phyloP scores from a whole-genome alignment of 2,113 vertebrate species.

The Cyprinodon brontotheroides region DNA sequence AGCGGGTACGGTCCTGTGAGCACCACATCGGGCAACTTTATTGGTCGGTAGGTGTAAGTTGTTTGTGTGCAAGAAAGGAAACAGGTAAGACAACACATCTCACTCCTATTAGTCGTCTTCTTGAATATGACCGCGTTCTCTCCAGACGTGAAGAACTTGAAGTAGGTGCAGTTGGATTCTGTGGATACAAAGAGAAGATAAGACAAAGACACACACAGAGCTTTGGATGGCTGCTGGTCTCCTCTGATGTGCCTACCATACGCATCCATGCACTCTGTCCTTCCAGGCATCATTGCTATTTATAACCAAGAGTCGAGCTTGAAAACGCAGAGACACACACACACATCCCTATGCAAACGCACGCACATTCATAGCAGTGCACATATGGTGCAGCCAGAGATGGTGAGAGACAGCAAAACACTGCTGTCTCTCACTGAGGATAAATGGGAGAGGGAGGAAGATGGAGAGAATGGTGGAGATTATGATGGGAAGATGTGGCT shows the following conservation, averaged over 20 bases:
- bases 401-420: slow-evolving; percentile 48
- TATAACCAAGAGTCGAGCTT: slow-evolving; percentile 64
- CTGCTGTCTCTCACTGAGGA: slow-evolving; percentile 4
- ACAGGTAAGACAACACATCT: slow-evolving; percentile 47
- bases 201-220: slow-evolving; percentile 29
- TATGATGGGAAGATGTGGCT: slow-evolving; percentile 9
- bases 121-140: slow-evolving; percentile 88
- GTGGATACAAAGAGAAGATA: slow-evolving; percentile 49
- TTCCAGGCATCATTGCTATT: slow-evolving; percentile 72
- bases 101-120: slow-evolving; percentile 88
- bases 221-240: slow-evolving; percentile 53
- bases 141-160: slow-evolving; percentile 91
- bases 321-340: slow-evolving; percentile 49
- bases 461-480: slow-evolving; percentile 31
- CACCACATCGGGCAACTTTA: slow-evolving; percentile 41
- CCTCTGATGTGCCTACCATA: slow-evolving; percentile 58
- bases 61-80: slow-evolving; percentile 2
- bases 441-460: slow-evolving; percentile 36
- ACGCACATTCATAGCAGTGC: slow-evolving; percentile 33
- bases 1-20: slow-evolving; percentile 26
- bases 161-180: slow-evolving; percentile 92
- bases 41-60: slow-evolving; percentile 21
- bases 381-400: slow-evolving; percentile 66
- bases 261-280: slow-evolving; percentile 69
- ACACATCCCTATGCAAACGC: not conserved